These are phyloP conservation scores for Mormoops blainvillei DNA, from an alignment of 2,113 vertebrate species.

Conservation along the genomic window DNA sequence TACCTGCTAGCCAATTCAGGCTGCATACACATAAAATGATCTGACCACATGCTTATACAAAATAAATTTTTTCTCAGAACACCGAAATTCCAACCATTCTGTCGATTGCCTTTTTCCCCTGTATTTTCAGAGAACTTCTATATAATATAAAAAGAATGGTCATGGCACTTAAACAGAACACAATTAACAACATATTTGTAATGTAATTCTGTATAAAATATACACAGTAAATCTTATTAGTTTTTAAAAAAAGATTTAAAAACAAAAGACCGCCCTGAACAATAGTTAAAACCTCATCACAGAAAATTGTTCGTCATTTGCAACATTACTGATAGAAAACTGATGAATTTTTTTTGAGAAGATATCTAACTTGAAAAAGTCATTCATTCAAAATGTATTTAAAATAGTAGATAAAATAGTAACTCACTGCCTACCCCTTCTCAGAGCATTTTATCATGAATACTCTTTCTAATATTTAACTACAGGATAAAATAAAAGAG, in stretches of 20 bases:
- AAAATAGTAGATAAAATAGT: constrained; percentile 42
- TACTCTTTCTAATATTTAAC: constrained; percentile 43
- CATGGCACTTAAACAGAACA: constrained; percentile 77
- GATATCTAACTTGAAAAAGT: constrained; percentile 40
- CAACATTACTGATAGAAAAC: constrained; percentile 51
- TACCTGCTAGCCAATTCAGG: constrained; percentile 70
- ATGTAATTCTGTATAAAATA: constrained; percentile 70
- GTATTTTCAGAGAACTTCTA: constrained; percentile 59
- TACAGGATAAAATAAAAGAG: constrained; percentile 25
- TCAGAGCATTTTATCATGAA: constrained; percentile 62
- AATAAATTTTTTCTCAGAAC: constrained; percentile 53
- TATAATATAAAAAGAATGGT: constrained; percentile 60
- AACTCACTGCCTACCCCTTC: constrained; percentile 28
- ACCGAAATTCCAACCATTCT: constrained; percentile 57
- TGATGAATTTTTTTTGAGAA: constrained; percentile 5
- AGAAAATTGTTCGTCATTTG: constrained; percentile 61
- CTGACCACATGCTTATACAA: constrained; percentile 70
- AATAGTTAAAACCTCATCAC: constrained; percentile 62
- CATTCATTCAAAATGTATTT: constrained; percentile 36
- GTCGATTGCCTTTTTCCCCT: constrained; percentile 59
- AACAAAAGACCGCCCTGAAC: constrained; percentile 58
- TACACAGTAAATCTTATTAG: constrained; percentile 51
- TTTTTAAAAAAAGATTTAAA: constrained; percentile 59
- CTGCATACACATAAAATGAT: constrained; percentile 62
- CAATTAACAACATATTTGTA: constrained; percentile 70